Evolutionary conservation across 37 sponge, comb jelly and placozoan genomes (phyloP).

Genomic region (Diacarnus erythraeanus): DNA sequence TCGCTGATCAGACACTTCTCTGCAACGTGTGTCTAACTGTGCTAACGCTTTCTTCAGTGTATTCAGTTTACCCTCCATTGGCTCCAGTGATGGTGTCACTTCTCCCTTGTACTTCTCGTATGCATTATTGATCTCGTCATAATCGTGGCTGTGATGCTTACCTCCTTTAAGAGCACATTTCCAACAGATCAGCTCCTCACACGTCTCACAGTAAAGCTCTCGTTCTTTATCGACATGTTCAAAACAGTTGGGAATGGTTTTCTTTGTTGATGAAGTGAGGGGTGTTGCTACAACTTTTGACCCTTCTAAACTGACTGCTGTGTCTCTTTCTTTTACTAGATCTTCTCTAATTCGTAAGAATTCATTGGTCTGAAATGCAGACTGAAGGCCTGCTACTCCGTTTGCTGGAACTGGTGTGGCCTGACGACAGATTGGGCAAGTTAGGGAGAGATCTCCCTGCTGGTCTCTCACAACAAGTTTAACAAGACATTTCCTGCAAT

Average conservation of each 20-base stretch:
- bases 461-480: constrained; percentile 11
- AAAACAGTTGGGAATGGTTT: constrained; percentile 1
- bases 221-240: constrained; percentile 17
- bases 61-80: constrained; percentile 13
- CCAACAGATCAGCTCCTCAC: constrained; percentile 44
- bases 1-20: constrained; percentile 19
- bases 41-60: constrained; percentile 18
- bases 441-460: constrained; percentile 6
- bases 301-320: too few species aligned
- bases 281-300: background rate
- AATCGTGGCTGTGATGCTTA: constrained; percentile 28
- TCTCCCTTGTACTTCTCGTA: constrained; percentile 30
- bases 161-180: constrained; percentile 13
- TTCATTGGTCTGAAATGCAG: constrained; percentile 60
- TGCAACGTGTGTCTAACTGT: background rate
- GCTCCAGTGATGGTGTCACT: constrained; percentile 4
- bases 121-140: constrained; percentile 12
- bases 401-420: constrained; percentile 19
- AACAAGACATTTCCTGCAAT: constrained; percentile 20
- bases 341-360: constrained; percentile 40
- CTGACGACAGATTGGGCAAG: constrained; percentile 61
- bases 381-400: constrained; percentile 53
- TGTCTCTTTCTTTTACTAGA: constrained; percentile 20
- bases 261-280: background rate
- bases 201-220: constrained; percentile 50